Evolutionary conservation across 2,797 vertebrate genomes (phyloP), one percentile per base, ranked within the genome.

Genomic region (Corythornis leucogaster): DNA sequence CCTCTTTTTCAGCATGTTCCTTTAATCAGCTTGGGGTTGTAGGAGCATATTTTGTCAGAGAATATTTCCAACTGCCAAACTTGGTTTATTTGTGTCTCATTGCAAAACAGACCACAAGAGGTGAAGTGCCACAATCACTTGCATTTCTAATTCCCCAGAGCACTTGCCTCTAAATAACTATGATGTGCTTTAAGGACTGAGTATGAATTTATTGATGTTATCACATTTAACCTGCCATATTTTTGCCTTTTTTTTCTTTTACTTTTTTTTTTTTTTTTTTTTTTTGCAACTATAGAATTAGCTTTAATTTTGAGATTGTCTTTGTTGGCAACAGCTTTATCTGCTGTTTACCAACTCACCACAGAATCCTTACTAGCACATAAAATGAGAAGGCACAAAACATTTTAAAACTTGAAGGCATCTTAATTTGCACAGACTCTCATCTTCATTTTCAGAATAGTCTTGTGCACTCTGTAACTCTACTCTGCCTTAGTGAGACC

Each of bases 41-140:
- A 76, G 88, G 43, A 87, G 76, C 81, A 57, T 94, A 89, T 94
- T 89, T 94, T 95, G 76, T 89, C 79, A 80, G 89, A 92, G 81
- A 90, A 51, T 85, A 92, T 78, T 92, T 94, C 90, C 42, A 67
- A 87, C 86, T 96, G 94, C 84, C 90, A 96, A 91, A 94, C 81
- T 96, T 86, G 79, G 92, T 96, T 96, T 94, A 80, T 92, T 95
- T 94, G 92, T 92, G 80, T 89, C 88, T 89, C 45, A 7, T 67
- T 91, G 84, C 79, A 78, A 90, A 94, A 90, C 55, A 91, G 76
- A 94, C 82, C 76, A 73, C 84, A 76, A 93, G 92, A 96, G 86
- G 92, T 94, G 85, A 95, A 95, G 94, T 87, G 87, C 73, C 7
- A 5, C 90, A 94, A 94, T 90, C 89, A 43, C 82, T 90, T 94